phyloP scores from a whole-genome alignment of 1,140 invertebrate species.

The Mactra quadrangularis region DNA sequence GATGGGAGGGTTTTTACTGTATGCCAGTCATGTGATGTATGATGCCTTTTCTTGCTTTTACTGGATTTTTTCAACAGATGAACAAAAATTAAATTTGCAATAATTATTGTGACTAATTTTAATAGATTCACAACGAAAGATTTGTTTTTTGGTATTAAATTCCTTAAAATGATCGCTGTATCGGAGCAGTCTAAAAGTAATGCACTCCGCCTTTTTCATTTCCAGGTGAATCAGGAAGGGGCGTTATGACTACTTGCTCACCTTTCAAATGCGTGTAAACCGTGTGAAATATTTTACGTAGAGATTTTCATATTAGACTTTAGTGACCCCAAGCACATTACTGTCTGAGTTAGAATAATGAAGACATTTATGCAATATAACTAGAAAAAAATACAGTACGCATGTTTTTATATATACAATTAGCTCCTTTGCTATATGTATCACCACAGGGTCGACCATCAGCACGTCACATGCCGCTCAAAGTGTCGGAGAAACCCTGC shows the following conservation, averaged over 20 bases:
- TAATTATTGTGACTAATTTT: no score
- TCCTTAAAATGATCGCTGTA: no score
- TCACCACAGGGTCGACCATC: constrained; percentile 47
- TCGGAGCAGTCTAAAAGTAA: constrained; percentile 3
- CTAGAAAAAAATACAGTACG: constrained; percentile 34
- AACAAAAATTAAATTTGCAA: no score
- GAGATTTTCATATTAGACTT: constrained; percentile 34
- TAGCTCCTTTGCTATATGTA: constrained; percentile 60
- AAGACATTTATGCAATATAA: constrained; percentile 29
- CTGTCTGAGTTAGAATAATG: constrained; percentile 12
- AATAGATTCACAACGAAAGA: no score
- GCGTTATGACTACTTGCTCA: constrained; percentile 54
- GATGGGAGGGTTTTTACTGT: no score
- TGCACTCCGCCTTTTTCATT: constrained; percentile 42
- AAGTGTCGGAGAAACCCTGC: constrained; percentile 86
- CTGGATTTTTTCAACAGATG: no score
- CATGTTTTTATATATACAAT: constrained; percentile 46
- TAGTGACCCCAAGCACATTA: constrained; percentile 28
- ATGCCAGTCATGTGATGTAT: no score
- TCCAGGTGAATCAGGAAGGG: constrained; percentile 57
- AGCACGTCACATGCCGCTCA: background rate
- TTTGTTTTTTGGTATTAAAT: no score
- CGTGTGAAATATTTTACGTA: constrained; percentile 26
- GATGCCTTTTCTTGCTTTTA: no score
- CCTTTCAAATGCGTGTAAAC: constrained; percentile 33